These are phyloP conservation scores for Phoenoteleia sp. DNA, from an alignment of 2,888 invertebrate genomes.

Conservation along the genomic window DNA sequence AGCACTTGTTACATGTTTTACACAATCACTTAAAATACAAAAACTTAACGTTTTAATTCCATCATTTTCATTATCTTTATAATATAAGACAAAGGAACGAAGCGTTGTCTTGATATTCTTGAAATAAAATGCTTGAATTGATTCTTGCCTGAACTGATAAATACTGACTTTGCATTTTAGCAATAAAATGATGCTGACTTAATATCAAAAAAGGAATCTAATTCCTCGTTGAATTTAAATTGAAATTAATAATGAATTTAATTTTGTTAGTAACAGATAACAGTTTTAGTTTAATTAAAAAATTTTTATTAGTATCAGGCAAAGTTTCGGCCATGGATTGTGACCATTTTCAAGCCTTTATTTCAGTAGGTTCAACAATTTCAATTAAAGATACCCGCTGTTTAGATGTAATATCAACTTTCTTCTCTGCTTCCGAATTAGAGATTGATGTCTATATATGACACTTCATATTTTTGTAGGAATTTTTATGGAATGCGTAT, in stretches of 20 bases:
- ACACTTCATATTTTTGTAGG: background rate
- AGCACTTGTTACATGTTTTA: slow-evolving; percentile 25
- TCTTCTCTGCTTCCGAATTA: background rate
- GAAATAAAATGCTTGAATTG: slow-evolving; percentile 36
- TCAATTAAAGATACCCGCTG: background rate
- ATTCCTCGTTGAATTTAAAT: too few species aligned
- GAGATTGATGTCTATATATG: background rate
- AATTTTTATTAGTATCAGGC: background rate
- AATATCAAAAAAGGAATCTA: slow-evolving; percentile 31
- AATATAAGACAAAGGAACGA: slow-evolving; percentile 44
- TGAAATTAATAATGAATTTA: slow-evolving; percentile 31
- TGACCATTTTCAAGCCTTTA: too few species aligned
- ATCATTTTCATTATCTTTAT: slow-evolving; percentile 18
- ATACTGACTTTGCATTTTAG: slow-evolving; percentile 30
- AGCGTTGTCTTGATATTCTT: slow-evolving; percentile 11
- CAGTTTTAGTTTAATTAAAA: too few species aligned
- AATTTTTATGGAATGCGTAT: slow-evolving; percentile 46
- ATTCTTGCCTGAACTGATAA: slow-evolving; percentile 46
- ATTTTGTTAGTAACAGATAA: too few species aligned
- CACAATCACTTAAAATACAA: slow-evolving; percentile 43
- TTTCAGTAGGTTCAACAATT: background rate
- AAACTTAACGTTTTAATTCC: slow-evolving; percentile 31
- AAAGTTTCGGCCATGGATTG: too few species aligned
- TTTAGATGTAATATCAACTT: background rate
- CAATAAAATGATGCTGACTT: slow-evolving; percentile 48